Conservation (phyloP, 64 coral and sea anemone genomes). For the Porites australiensis region DNA sequence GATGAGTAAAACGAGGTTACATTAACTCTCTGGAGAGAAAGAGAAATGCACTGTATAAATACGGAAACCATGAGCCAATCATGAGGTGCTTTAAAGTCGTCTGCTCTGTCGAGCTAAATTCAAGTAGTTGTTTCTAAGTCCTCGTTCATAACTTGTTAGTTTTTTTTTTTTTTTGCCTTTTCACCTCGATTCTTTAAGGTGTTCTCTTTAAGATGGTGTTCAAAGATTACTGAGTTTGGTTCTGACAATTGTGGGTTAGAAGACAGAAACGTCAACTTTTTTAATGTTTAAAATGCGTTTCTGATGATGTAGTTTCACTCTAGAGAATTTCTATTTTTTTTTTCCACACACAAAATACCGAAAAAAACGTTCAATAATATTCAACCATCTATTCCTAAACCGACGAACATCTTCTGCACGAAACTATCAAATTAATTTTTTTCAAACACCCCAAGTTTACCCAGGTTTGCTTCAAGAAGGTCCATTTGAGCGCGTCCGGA, state of each 20-base stretch:
- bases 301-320: not conserved
- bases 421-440: constrained; percentile 29
- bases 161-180: not conserved
- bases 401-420: not conserved
- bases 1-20: not conserved
- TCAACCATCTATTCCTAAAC: too few relatives aligned
- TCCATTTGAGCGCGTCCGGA: not conserved
- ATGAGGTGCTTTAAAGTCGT: not conserved
- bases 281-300: not conserved
- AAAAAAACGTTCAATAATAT: too few relatives aligned
- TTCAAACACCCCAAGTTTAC: constrained; percentile 11
- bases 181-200: not conserved
- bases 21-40: too few relatives aligned
- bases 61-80: not conserved
- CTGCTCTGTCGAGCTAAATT: not conserved
- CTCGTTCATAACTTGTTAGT: not conserved
- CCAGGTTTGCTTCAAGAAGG: constrained; percentile 6
- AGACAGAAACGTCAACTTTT: not conserved
- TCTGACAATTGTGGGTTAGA: not conserved
- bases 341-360: too few relatives aligned
- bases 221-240: not conserved
- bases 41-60: too few relatives aligned
- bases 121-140: not conserved
- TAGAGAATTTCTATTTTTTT: too few relatives aligned
- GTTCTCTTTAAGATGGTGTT: not conserved